Evolutionary conservation across 2,797 vertebrate species (phyloP), one percentile per base, ranked within the genome.

Genomic region (Rhinichthys osculus): DNA sequence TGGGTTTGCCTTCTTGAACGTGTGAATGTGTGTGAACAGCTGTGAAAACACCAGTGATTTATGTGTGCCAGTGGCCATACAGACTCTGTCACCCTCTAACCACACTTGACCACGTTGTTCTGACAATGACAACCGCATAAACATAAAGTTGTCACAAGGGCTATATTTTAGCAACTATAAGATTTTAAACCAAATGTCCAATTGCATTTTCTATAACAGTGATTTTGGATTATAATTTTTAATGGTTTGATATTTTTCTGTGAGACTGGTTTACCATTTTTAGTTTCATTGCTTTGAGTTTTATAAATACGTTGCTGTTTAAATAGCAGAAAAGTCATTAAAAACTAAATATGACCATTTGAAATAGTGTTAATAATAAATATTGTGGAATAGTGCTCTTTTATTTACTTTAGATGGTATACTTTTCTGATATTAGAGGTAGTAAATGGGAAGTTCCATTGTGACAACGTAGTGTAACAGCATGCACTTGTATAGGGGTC

Each of bases 21-120:
- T 27, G 27, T 27, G 66, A 19, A n/a, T 80, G 67, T 85, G 76
- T 85, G 88, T 72, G 89, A 86, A 89, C 91, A 93, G 92, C 93
- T 94, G 92, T 88, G 87, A 87, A 94, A 94, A 94, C 92, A 93
- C 82, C 5, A 73, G 82, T 92, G 92, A 94, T 92, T 93, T 86
- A 94, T 92, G 89, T 83, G 86, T 83, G 92, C 88, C 90, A 93
- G 89, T 89, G 88, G 73, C 82, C 72, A 86, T 87, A 40, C 57
- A 47, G 84, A 88, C 40, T 78, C 64, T 72, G 52, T 47, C 52
- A 70, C 66, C 52, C 19, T 57, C 66, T 79, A 33, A 85, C 40
- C 50, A 35, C 57, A 87, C 81, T 86, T 89, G 64, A 87, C 84
- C 54, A 73, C 85, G 85, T 88, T 88, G 82, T 84, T 88, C 84